Evolutionary conservation across 2,113 vertebrate species (phyloP), one percentile per base, ranked within the genome.

Genomic region (Rhagologus leucostigma): DNA sequence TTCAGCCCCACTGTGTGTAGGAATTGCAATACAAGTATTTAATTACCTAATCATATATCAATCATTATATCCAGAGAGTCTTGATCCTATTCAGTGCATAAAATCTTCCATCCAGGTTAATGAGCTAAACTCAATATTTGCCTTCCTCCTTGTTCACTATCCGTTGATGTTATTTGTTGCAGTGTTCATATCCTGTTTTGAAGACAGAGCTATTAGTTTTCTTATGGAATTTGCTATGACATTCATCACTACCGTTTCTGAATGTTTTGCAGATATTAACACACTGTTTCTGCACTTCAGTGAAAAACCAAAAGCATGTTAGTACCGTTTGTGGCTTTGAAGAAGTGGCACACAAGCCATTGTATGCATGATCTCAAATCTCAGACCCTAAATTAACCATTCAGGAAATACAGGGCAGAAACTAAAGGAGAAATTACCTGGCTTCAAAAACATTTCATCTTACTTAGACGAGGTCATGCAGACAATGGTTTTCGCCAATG

Each of bases 131-230:
- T 80, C 57, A 53, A 20, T 73, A 88, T 82, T 91, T 91, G 16
- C 42, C n/a, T 89, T 87, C 53, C 27, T 91, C 37, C 44, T 75
- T 60, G 21, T 79, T 95, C 73, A 9, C 46, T 89, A 1, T 69
- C 60, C 57, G 62, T 90, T 87, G 52, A 82, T 53, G 27, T 91
- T 75, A n/a, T 59, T 91, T 80, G 37, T 88, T 83, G 30, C 63
- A 69, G 46, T 67, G 59, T 67, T 96, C 87, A 83, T 83, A 82
- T 84, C 70, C 90, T 96, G 55, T 88, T 87, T 87, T 85, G 29
- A 88, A 91, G 70, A 69, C 18, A 83, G 50, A 71, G 11, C 87
- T 95, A 41, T 82, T 95, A 44, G 44, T 82, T 93, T 93, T 49
- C 37, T 93, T 26, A 24, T 2, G 0, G 57, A 94, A 88, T 88